phyloP scores from a whole-genome alignment of 92 coral and sea anemone genomes.

The Galaxea fascicularis region DNA sequence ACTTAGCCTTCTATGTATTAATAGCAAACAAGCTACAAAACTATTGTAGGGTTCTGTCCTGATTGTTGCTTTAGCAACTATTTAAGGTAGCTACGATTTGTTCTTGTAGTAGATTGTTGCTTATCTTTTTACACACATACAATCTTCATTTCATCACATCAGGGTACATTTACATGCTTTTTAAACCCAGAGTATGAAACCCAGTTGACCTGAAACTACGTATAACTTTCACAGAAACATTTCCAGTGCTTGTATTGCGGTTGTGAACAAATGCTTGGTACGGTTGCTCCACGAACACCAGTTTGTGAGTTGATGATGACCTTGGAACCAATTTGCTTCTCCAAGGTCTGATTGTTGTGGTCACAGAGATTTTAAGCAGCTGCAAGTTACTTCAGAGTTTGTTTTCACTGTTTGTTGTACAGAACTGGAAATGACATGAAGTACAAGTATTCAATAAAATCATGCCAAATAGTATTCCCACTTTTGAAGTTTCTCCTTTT shows the following conservation, averaged over 20 bases:
- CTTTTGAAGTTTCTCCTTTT: too few species aligned
- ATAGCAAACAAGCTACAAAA: not conserved
- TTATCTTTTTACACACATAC: too few species aligned
- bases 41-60: too few species aligned
- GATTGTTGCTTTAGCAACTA: too few species aligned
- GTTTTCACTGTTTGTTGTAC: not conserved
- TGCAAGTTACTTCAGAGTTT: not conserved
- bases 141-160: too few species aligned
- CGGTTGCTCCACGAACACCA: not conserved
- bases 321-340: constrained; percentile 17
- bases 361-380: constrained; percentile 6
- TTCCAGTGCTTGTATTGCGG: not conserved
- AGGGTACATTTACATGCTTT: too few species aligned
- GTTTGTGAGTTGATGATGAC: constrained; percentile 24
- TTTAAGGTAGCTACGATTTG: too few species aligned
- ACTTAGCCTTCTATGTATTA: too few species aligned
- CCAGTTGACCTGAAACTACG: not conserved
- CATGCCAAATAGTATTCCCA: not conserved
- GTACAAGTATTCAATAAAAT: not conserved
- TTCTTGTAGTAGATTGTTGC: too few species aligned
- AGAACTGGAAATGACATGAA: not conserved
- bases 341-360: constrained; percentile 37
- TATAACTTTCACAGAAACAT: not conserved
- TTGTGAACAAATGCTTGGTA: not conserved
- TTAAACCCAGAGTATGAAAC: too few species aligned